Evolutionary conservation across 2,113 vertebrate genomes (phyloP).

Genomic region (Scopus umbretta): DNA sequence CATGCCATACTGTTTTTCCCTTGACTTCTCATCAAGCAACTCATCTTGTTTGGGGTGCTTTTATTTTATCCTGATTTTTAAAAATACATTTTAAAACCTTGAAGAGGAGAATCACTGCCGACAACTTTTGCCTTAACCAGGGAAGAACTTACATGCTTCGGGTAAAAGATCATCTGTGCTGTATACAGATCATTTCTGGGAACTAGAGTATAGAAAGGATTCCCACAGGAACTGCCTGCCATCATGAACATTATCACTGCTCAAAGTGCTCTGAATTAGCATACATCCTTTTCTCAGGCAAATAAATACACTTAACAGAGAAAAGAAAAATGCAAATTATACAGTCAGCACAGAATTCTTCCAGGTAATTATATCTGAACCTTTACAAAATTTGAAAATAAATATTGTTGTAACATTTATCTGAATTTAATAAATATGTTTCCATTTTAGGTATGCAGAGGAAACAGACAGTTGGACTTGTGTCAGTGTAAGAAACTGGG

Average conservation of each 20-base stretch:
- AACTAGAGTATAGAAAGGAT: neutral
- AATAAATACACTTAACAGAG: neutral
- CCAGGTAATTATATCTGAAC: neutral
- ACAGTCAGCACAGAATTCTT: neutral
- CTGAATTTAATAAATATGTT: neutral
- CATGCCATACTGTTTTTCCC: neutral
- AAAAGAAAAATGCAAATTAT: neutral
- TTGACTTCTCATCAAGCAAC: neutral
- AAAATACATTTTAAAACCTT: neutral
- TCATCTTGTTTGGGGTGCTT: neutral
- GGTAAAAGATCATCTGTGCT: neutral
- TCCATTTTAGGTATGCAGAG: neutral
- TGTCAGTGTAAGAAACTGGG: neutral
- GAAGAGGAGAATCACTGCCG: neutral
- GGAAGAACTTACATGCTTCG: neutral
- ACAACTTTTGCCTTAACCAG: neutral
- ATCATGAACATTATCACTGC: neutral
- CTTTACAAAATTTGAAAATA: neutral
- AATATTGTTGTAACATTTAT: neutral
- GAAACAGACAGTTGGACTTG: neutral
- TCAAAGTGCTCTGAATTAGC: neutral
- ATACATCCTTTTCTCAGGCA: neutral
- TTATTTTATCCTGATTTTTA: neutral
- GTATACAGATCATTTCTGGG: neutral
- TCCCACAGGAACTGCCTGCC: neutral